Evolutionary conservation across 2,797 vertebrate species (phyloP).

Genomic region (Novumbra hubbsi): DNA sequence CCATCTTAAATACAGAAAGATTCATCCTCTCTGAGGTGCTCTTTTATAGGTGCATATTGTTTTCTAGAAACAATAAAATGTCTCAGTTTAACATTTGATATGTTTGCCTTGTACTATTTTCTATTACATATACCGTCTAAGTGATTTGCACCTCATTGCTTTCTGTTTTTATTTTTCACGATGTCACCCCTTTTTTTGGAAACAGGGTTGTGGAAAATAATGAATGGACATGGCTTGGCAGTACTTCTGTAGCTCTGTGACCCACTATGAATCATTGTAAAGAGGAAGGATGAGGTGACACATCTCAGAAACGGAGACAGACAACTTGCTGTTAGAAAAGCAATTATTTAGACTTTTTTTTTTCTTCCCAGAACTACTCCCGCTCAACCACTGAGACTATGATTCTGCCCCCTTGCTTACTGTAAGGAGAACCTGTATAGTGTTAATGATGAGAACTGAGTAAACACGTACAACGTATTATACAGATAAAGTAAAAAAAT

Average conservation of each 20-base stretch:
- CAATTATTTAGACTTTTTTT: conserved; percentile 4
- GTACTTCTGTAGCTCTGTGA: conserved; percentile 12
- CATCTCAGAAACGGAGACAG: conserved; percentile 22
- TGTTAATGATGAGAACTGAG: background rate
- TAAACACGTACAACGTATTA: too few species aligned
- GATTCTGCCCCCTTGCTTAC: background rate
- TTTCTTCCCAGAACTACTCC: background rate
- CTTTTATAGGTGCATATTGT: too few species aligned
- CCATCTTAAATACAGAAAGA: too few species aligned
- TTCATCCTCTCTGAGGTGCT: too few species aligned
- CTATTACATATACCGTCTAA: too few species aligned
- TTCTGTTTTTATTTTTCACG: too few species aligned
- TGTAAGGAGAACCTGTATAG: background rate
- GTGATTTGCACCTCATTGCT: too few species aligned
- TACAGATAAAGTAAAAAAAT: background rate
- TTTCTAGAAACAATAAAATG: too few species aligned
- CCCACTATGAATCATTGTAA: conserved; percentile 25
- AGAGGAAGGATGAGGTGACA: conserved; percentile 12
- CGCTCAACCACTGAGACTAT: background rate
- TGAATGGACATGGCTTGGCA: conserved; percentile 45
- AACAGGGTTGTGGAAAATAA: background rate
- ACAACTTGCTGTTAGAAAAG: conserved; percentile 13
- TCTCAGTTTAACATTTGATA: too few species aligned
- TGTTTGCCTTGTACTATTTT: too few species aligned
- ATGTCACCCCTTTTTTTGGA: too few species aligned